Evolutionary conservation across 1,140 invertebrate genomes (phyloP).

Genomic region (Ephestia elutella): DNA sequence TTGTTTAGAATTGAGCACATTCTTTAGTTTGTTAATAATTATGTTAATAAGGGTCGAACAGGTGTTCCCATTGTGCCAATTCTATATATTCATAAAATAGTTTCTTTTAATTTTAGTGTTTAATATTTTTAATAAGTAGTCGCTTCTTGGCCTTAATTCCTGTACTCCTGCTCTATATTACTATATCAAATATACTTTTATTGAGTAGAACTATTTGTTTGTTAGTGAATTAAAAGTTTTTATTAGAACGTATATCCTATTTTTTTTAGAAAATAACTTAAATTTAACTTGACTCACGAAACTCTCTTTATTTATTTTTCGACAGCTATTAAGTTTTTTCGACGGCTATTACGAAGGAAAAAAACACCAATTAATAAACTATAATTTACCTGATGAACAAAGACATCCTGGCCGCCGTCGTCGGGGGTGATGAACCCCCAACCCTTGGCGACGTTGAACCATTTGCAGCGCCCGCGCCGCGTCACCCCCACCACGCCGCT

Average conservation of each 20-base stretch:
- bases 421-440: constrained; percentile 94
- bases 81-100: not conserved
- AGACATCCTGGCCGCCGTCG: constrained; percentile 90
- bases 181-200: too few species aligned
- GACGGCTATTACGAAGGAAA: too few species aligned
- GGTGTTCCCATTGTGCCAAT: constrained; percentile 13
- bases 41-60: constrained; percentile 15
- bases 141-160: too few species aligned
- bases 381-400: constrained; percentile 87
- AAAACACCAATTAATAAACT: not conserved
- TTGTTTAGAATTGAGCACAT: constrained; percentile 13
- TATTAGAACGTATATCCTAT: too few species aligned
- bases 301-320: too few species aligned
- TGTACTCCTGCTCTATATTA: too few species aligned
- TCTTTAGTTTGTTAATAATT: constrained; percentile 11
- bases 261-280: too few species aligned
- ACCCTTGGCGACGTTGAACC: constrained; percentile 95
- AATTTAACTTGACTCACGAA: too few species aligned
- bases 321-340: too few species aligned
- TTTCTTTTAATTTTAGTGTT: too few species aligned
- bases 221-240: too few species aligned
- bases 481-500: constrained; percentile 62
- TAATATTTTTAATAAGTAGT: not conserved
- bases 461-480: constrained; percentile 88
- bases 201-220: too few species aligned